Percentiles rank a stretch among this genome's conserved stretches.
phyloP scores from a whole-genome alignment of 2,888 invertebrate genomes.

The Trichopria drosophilae region DNA sequence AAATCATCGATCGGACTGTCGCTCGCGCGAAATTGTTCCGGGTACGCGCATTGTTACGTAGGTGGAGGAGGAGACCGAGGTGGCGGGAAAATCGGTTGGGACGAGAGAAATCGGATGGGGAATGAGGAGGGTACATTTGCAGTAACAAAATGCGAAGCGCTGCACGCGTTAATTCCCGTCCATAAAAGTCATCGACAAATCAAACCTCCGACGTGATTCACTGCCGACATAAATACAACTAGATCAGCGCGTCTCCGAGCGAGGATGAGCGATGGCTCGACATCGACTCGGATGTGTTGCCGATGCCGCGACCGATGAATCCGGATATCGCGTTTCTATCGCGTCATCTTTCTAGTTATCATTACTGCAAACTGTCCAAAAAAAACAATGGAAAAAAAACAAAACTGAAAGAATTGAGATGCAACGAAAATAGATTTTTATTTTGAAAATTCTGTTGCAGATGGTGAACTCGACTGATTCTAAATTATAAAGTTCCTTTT shows the following conservation, averaged over 20 bases:
- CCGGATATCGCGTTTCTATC: constrained; percentile 24
- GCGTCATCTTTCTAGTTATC: constrained; percentile 35
- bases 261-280: constrained; percentile 54
- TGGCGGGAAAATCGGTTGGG: constrained; percentile 2
- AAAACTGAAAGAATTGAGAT: too few species aligned
- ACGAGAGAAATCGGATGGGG: background rate
- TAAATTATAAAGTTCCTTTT: too few species aligned
- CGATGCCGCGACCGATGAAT: constrained; percentile 33
- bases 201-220: constrained; percentile 57
- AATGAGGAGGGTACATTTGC: constrained; percentile 40
- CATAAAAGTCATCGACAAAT: constrained; percentile 59
- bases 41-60: too few species aligned
- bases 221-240: constrained; percentile 57
- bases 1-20: constrained; percentile 51
- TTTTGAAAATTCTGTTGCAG: too few species aligned
- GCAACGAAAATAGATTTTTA: too few species aligned
- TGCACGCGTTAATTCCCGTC: constrained; percentile 57
- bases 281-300: too few species aligned
- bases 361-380: constrained; percentile 35
- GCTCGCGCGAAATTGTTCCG: too few species aligned
- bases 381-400: too few species aligned
- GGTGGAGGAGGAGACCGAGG: background rate
- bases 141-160: constrained; percentile 56
- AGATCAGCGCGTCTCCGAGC: constrained; percentile 52
- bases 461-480: too few species aligned